phyloP scores from a whole-genome alignment of 2,797 vertebrate species.

The Clamator glandarius region DNA sequence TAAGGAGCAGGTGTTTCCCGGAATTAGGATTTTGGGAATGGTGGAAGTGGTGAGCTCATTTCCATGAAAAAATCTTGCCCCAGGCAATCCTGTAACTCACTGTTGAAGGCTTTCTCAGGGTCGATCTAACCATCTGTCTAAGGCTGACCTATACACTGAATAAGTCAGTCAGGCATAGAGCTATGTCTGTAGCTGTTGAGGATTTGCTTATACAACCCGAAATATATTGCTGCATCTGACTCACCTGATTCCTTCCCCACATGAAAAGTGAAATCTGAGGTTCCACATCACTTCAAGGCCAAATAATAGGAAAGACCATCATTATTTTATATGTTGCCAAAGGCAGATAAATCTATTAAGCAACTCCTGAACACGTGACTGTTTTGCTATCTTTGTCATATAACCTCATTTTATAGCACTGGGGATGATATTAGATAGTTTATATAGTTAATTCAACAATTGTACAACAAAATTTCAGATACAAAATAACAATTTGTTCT shows the following conservation, averaged over 20 bases:
- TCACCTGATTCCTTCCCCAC: neutral
- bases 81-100: slow-evolving; percentile 26
- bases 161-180: slow-evolving; percentile 6
- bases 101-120: slow-evolving; percentile 48
- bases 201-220: neutral
- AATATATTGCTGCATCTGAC: neutral
- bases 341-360: neutral
- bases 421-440: neutral
- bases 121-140: slow-evolving; percentile 43
- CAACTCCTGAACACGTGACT: neutral
- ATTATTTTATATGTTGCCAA: neutral
- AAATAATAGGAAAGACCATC: neutral
- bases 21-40: slow-evolving; percentile 35
- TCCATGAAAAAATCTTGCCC: slow-evolving; percentile 36
- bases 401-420: neutral
- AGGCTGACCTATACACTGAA: slow-evolving; percentile 39
- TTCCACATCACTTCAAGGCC: neutral
- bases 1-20: slow-evolving; percentile 61
- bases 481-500: neutral
- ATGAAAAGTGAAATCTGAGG: neutral
- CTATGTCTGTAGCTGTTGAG: neutral
- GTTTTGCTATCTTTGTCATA: neutral
- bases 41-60: slow-evolving; percentile 13
- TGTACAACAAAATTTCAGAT: neutral
- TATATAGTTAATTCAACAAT: neutral